Evolutionary conservation across 30 jellyfish, hydroid and myxozoan genomes (phyloP), one percentile per base, ranked within the genome.

Genomic region (Hydra vulgaris): DNA sequence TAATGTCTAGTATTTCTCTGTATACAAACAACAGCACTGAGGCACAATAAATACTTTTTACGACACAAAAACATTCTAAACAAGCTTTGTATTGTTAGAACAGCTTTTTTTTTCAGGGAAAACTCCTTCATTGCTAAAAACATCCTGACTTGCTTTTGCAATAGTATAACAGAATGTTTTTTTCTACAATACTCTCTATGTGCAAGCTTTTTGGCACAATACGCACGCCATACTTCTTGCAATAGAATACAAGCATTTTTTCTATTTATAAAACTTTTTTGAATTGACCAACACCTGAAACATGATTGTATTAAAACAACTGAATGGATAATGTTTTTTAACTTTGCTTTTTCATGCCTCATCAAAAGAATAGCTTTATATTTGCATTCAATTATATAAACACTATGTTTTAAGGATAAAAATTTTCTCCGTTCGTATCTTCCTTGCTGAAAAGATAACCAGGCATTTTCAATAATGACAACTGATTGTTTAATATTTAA

Each of bases 321-420:
- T 25, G 83, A 26, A 8, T 54, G 5, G 18, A 75, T 70, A 1
- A 1, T 75, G 66, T 71, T 54, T 52, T 27, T 22, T 7, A 88
- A 61, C 70, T 73, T 84, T 71, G 27, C 81, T 72, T 89, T 74
- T 18, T 53, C 90, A 0, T 23, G 68, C 72, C 88, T 70, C 40
- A 89, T 87, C 66, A 40, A 40, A 40, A 40, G 61, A 40, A 12
- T 40, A 40, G 61, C 61, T 40, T 40, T 40, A 12, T 40, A 40
- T 12, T 12, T 40, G 12, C 61, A 40, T 40, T 40, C 61, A 40
- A 40, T 40, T 40, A 40, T 12, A 40, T 40, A 12, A 40, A 40
- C 61, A 40, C 61, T 40, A 12, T 40, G 12, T 40, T 40, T 40
- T 12, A 40, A 40, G 5, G 5, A 12, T 40, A 40, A 40, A 40